phyloP scores from a whole-genome alignment of 2,888 invertebrate species.

The Tortricodes alternella region DNA sequence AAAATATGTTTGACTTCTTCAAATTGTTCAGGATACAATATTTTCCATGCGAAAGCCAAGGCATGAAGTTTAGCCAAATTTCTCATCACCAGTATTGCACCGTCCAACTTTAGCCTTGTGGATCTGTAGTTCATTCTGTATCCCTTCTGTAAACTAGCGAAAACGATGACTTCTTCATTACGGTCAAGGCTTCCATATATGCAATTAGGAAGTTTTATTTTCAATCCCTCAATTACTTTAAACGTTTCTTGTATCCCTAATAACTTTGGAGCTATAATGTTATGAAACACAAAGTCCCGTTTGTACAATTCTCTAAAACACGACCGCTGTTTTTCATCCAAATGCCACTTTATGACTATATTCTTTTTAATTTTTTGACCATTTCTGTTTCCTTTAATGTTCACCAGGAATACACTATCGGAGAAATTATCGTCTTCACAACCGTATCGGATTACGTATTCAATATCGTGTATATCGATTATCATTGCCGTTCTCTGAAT shows the following conservation, averaged over 20 bases:
- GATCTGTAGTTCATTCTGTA: constrained; percentile 51
- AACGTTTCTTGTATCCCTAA: constrained; percentile 53
- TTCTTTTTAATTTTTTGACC: constrained; percentile 51
- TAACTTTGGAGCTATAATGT: constrained; percentile 48
- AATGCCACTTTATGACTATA: constrained; percentile 59
- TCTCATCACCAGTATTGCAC: constrained; percentile 55
- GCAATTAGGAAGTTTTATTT: constrained; percentile 63
- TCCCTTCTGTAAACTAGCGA: constrained; percentile 38
- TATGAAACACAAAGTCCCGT: constrained; percentile 54
- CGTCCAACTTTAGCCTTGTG: constrained; percentile 47
- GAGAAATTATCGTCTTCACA: constrained; percentile 57
- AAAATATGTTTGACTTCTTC: constrained; percentile 48
- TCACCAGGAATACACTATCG: constrained; percentile 51
- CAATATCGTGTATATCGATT: constrained; percentile 44
- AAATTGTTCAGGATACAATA: constrained; percentile 48
- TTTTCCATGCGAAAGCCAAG: constrained; percentile 55
- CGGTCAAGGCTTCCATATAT: constrained; percentile 49
- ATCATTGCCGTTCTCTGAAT: constrained; percentile 53
- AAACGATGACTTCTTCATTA: constrained; percentile 55
- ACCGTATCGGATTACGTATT: constrained; percentile 48
- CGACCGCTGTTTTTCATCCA: constrained; percentile 46
- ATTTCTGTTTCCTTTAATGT: constrained; percentile 49
- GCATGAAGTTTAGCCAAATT: constrained; percentile 66
- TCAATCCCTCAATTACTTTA: constrained; percentile 59
- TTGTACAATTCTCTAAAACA: constrained; percentile 54